Percentiles rank a stretch among this genome's conserved stretches.
Conservation (phyloP, 2,113 vertebrate species). For the Opisthocomus hoazin region DNA sequence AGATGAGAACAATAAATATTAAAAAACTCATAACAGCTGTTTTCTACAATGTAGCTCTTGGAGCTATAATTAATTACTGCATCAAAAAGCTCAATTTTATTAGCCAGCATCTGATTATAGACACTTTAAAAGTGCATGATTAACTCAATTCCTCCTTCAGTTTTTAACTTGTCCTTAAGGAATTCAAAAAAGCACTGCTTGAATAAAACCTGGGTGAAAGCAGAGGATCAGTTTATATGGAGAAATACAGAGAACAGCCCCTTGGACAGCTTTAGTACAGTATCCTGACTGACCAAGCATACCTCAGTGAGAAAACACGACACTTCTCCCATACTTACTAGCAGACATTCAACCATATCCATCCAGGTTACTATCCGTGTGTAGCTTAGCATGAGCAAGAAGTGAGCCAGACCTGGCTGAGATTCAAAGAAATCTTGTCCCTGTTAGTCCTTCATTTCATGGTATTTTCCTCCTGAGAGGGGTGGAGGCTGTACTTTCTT, state of each 20-base stretch:
- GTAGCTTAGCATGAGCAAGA: neutral
- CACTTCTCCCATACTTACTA: neutral
- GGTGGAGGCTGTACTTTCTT: neutral
- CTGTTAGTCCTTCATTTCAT: neutral
- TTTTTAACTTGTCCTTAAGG: neutral
- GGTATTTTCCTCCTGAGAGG: neutral
- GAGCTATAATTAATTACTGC: neutral
- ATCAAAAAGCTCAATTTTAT: neutral
- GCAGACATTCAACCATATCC: neutral
- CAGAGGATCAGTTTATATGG: neutral
- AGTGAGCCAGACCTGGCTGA: neutral
- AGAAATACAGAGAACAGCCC: neutral
- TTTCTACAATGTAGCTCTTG: neutral
- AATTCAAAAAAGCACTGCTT: neutral
- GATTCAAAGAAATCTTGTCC: neutral
- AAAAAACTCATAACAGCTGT: rapidly evolving
- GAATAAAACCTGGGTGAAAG: neutral
- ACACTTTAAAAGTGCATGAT: neutral
- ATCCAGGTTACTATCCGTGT: neutral
- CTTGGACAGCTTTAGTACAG: neutral
- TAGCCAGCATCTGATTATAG: neutral
- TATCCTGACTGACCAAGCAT: neutral
- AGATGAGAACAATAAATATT: neutral
- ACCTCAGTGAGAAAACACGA: neutral
- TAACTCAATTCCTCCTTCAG: neutral